Base-by-base conservation (phyloP, 2,113 vertebrate species). In the Xyliphius kryptos region DNA sequence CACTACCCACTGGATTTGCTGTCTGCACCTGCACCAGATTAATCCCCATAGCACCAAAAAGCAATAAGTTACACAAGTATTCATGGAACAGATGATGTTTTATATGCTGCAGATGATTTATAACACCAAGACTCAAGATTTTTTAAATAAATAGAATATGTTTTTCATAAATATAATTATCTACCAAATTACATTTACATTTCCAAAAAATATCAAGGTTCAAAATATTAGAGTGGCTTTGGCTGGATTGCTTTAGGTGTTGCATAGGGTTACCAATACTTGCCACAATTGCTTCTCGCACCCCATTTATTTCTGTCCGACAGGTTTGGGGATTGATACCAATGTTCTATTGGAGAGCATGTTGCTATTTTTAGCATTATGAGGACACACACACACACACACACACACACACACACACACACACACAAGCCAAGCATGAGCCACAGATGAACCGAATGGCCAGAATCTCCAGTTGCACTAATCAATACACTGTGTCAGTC, bases 321-420 rank as follows among this genome's bases (percentile, higher is more conserved):
- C 82, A 78, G 75, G 76, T 22, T 64, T 76, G 38, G 61, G 73
- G 79, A 83, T 83, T 80, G 82, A 83, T 84, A 73, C 69, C 46
- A 17, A 47, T 73, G 61, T 66, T 65, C 70, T 36, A 63, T 74
- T 66, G 75, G 73, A 78, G 74, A 73, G 57, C 61, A 72, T 62
- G 68, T 47, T 75, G 78, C 84, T 82, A 85, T 82, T 75, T 86
- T 86, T 85, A 82, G 81, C 61, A 56, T 46, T 41, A 55, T 15
- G 21, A 20, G 12, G 40, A 22, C 64, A 40, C 51, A 51, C 52
- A 49, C 57, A 10, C 21, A 15, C 53, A 15, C 6, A 56, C 68
- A 73, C 69, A 32, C 26, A 32, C 26, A 14, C 46, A 19, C 63
- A 44, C 51, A 51, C 52, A 49, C 57, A 10, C 21, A 15, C 53